Base-by-base conservation (phyloP, 2,797 vertebrate genomes). In the Nannoperca australis region DNA sequence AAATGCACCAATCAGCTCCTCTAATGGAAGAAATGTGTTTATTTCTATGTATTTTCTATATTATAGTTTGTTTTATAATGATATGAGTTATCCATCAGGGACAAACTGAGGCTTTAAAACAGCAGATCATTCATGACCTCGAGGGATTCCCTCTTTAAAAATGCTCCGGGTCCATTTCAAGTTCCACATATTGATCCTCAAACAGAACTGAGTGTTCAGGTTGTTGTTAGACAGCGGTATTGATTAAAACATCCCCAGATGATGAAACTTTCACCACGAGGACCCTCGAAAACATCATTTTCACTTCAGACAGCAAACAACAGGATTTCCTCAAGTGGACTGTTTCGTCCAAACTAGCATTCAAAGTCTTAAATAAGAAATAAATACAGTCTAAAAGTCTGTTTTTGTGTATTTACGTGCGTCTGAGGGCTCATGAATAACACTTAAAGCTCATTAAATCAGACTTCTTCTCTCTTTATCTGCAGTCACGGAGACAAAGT, bases 381-480 rank as follows among this genome's bases (percentile, higher is more conserved):
- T 32, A 32, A 32, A 32, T 32, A 32, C 7, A 2, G 34, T 36
- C 7, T 36, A 36, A 5, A n/a, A 27, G 11, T 53, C 2, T 30
- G 3, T 12, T 42, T 67, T 54, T 5, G 13, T 49, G 49, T 13
- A 38, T 45, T 22, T 32, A 24, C 32, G 38, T 10, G 38, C 15
- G 2, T 36, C 45, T 30, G 20, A 34, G 17, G 24, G 51, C 83
- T 85, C 55, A n/a, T n/a, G n/a, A n/a, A n/a, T 58, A 70, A 47
- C 70, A 62, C n/a, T 68, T 54, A 61, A 73, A 70, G 62, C 65
- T 72, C 47, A 54, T 80, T 76, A 63, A 71, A 75, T 79, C 58
- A 66, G 14, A 1, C 20, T 3, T 49, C 40, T n/a, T 15, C 2
- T 32, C 50, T 73, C 62, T 42, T 55, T 34, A 42, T 40, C 36